phyloP scores from a whole-genome alignment of 2,888 invertebrate genomes.

The Invenusta paracnida region DNA sequence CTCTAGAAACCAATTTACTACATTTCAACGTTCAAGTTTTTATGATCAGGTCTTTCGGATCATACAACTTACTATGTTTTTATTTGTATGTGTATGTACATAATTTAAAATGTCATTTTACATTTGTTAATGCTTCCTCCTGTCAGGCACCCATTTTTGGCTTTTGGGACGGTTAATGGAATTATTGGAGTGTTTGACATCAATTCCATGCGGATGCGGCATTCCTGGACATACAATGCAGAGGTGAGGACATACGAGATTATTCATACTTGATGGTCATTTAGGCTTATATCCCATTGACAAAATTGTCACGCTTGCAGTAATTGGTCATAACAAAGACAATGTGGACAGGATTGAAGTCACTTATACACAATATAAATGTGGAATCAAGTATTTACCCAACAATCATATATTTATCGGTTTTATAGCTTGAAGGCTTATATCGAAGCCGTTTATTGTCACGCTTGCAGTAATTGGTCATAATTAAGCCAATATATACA shows the following conservation, averaged over 20 bases:
- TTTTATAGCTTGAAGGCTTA: not conserved
- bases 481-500: not conserved
- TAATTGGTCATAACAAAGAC: not conserved
- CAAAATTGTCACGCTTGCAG: no score
- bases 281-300: no score
- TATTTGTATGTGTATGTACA: no score
- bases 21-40: no score
- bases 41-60: no score
- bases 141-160: not conserved
- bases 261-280: no score
- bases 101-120: no score
- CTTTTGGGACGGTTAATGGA: not conserved
- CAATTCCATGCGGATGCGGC: not conserved
- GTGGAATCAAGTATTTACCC: not conserved
- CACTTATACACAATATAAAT: not conserved
- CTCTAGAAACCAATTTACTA: no score
- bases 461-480: not conserved
- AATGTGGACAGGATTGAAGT: not conserved
- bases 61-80: no score
- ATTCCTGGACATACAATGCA: not conserved
- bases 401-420: not conserved
- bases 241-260: not conserved
- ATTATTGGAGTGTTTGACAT: not conserved
- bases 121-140: no score
- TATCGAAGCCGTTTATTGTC: not conserved